Evolutionary conservation across 2,113 vertebrate genomes (phyloP), one percentile per base, ranked within the genome.

Genomic region (Columba livia): DNA sequence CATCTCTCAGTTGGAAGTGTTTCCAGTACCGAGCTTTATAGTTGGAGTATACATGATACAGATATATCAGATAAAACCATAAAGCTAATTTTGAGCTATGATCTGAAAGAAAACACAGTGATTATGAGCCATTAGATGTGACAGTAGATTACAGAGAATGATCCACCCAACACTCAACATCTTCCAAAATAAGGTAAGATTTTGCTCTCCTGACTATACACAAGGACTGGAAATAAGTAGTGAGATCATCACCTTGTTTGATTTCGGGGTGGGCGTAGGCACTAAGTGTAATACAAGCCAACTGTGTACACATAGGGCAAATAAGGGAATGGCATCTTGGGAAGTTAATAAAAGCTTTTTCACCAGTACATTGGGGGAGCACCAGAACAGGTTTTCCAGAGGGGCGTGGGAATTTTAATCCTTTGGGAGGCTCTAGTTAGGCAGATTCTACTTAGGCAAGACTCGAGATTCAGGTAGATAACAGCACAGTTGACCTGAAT

Each of bases 211-310:
- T 29, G 25, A 82, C 29, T 77, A 38, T 25, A 44, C 0, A 1
- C 58, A 70, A 57, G 15, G 31, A 38, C 23, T 81, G 56, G 47
- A 87, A 62, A 44, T 32, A 77, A 53, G 15, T 72, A 26, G 24
- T 32, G 20, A 38, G 8, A 11, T 54, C 8, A 53, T 40, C 47
- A 58, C 44, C 14, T 58, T 0, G 0, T 78, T 79, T 60, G 16
- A 72, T 60, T 20, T 32, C 9, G 20, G 13, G 18, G 3, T 0
- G 0, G 44, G 12, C n/a, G 15, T n/a, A 36, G 50, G 36, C 31
- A 36, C 11, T 14, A 51, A 36, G 54, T 48, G 48, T 10, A 44
- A 28, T 24, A 40, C 0, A 0, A 80, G 15, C 12, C 26, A 57
- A 42, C 3, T 14, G 31, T 50, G 19, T 58, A 65, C 24, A 53